These are phyloP conservation scores for Thymelicus acteon DNA, from an alignment of 2,888 invertebrate genomes.

Conservation along the genomic window DNA sequence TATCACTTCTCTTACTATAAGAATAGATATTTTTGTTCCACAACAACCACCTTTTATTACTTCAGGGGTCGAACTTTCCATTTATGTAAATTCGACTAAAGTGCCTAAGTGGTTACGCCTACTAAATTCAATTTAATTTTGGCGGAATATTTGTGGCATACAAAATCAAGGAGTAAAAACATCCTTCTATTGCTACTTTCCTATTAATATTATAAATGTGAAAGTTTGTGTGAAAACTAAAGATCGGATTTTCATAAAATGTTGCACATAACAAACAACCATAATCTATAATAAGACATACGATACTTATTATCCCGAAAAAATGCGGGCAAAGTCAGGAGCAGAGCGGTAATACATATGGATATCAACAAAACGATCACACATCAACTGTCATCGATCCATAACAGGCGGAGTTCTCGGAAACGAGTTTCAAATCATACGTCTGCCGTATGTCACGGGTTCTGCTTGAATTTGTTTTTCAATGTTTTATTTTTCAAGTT, in stretches of 20 bases:
- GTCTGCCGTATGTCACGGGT: not conserved
- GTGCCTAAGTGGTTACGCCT: not conserved
- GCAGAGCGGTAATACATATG: not conserved
- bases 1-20: not conserved
- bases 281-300: too few species aligned
- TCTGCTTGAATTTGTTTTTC: not conserved
- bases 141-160: not conserved
- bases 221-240: too few species aligned
- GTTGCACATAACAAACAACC: too few species aligned
- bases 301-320: too few species aligned
- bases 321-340: too few species aligned
- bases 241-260: too few species aligned
- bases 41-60: conserved; percentile 5
- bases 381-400: conserved; percentile 1
- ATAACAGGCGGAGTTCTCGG: not conserved
- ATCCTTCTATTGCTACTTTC: too few species aligned
- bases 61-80: not conserved
- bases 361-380: not conserved
- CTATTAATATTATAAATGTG: too few species aligned
- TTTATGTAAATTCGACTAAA: not conserved
- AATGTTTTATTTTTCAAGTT: not conserved
- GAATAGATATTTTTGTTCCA: not conserved
- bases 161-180: too few species aligned
- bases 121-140: not conserved
- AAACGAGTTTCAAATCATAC: not conserved